phyloP scores from a whole-genome alignment of 2,888 invertebrate species.

The Pristionchus maxplancki region DNA sequence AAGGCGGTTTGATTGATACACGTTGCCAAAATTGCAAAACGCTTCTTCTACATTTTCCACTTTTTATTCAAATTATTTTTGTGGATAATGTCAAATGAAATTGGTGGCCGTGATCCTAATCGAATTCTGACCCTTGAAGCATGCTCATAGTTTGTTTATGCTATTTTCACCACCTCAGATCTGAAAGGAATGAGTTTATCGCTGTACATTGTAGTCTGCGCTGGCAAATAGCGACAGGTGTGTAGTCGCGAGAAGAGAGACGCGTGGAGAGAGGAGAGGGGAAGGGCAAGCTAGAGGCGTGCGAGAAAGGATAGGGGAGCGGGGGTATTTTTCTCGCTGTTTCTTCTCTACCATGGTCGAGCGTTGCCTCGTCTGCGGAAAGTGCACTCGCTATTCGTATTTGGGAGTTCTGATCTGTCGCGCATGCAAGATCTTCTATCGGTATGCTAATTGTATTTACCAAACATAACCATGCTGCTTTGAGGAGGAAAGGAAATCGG shows the following conservation, averaged over 20 bases:
- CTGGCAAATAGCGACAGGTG: background rate
- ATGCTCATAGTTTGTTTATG: too few species aligned
- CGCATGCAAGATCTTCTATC: constrained; percentile 36
- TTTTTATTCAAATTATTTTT: too few species aligned
- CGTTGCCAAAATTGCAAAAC: too few species aligned
- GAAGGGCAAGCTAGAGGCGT: background rate
- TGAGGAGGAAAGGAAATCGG: background rate
- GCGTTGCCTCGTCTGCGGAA: background rate
- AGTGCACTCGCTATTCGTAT: background rate
- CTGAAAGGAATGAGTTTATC: too few species aligned
- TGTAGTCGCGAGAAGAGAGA: background rate
- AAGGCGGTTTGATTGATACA: too few species aligned
- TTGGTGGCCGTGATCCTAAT: too few species aligned
- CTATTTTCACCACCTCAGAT: too few species aligned
- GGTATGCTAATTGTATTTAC: background rate
- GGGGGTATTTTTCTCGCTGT: background rate
- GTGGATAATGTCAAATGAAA: too few species aligned
- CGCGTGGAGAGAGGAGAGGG: background rate
- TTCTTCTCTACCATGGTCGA: background rate
- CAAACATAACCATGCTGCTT: too few species aligned
- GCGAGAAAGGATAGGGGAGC: background rate
- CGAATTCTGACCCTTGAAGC: too few species aligned
- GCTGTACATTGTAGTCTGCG: background rate
- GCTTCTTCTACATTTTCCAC: too few species aligned
- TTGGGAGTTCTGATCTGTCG: constrained; percentile 1